A percentile compares a stretch with the other conserved stretches of the same genome.
These are phyloP conservation scores for Drosophila sproati DNA, from an alignment of 1,140 invertebrate genomes.

Conservation along the genomic window DNA sequence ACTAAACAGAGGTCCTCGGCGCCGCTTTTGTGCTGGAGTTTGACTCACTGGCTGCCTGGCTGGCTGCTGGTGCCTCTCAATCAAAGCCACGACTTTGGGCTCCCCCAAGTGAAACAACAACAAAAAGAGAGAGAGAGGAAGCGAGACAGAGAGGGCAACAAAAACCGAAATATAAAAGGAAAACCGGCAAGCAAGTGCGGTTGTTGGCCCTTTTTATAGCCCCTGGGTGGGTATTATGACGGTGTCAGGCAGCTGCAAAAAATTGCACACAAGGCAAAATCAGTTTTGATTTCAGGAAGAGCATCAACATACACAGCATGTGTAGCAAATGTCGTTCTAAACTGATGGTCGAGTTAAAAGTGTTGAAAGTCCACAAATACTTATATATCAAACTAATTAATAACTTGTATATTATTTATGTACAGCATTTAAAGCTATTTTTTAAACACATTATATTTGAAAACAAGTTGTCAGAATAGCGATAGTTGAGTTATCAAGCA, in stretches of 20 bases:
- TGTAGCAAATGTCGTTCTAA: background rate
- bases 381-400: too few species aligned
- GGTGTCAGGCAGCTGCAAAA: slow-evolving; percentile 43
- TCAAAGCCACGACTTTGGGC: slow-evolving; percentile 49
- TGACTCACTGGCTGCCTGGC: slow-evolving; percentile 12
- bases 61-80: slow-evolving; percentile 46
- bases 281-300: slow-evolving; percentile 37
- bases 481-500: too few species aligned
- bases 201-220: slow-evolving; percentile 54
- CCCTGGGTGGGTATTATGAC: slow-evolving; percentile 36
- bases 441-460: too few species aligned
- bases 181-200: slow-evolving; percentile 41
- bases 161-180: slow-evolving; percentile 27
- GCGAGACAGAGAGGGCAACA: background rate
- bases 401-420: too few species aligned
- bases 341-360: too few species aligned
- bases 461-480: too few species aligned
- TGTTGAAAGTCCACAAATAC: too few species aligned
- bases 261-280: slow-evolving; percentile 18
- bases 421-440: too few species aligned
- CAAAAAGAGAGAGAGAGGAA: slow-evolving; percentile 11
- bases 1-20: slow-evolving; percentile 19
- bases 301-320: background rate
- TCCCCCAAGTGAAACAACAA: slow-evolving; percentile 36
- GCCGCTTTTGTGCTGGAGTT: slow-evolving; percentile 26